Base-by-base conservation (phyloP, 2,113 vertebrate genomes). In the Oncorhynchus clarkii region DNA sequence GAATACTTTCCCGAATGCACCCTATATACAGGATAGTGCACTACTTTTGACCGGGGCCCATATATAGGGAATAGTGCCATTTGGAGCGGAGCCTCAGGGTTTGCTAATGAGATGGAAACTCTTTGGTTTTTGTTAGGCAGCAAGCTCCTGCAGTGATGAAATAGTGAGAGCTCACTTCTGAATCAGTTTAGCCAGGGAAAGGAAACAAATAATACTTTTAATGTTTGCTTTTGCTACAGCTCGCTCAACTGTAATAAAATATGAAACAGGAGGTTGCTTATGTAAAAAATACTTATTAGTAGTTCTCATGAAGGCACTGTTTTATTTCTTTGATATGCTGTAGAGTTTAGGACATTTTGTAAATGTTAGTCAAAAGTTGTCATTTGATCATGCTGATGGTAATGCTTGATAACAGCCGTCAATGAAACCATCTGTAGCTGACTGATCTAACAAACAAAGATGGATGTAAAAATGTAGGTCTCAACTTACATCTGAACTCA, bases 401-500 rank as follows among this genome's bases (percentile, higher is more conserved):
- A 45, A 29, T 29, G 65, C 26, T 31, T 67, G 24, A 34, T 74
- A 67, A 83, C 60, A 14, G 5, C 26, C 34, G 76, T 78, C 67
- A 75, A 48, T 0, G 1, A 68, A 79, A 71, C 65, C 54, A 70
- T 64, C 77, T 71, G 70, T 34, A 78, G 75, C 64, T 67, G 60
- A 84, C 45, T 65, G 73, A 82, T 83, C 60, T 71, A 84, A 67
- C 78, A 72, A 80, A 13, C 64, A 20, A 57, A 34, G 71, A 74
- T 20, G 39, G 73, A 60, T 3, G 26, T 54, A 31, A 39, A 16
- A 65, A 34, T 75, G 16, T 74, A 20, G 7, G 83, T 64, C 64
- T 3, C 34, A 73, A 73, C 60, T 57, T 57, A 57, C 6, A 57
- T 57, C 59, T 22, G 59, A 62, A 22, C 59, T 62, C 6, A 62